Evolutionary conservation across 2,113 vertebrate species (phyloP).

Genomic region (Scartelaos histophorus): DNA sequence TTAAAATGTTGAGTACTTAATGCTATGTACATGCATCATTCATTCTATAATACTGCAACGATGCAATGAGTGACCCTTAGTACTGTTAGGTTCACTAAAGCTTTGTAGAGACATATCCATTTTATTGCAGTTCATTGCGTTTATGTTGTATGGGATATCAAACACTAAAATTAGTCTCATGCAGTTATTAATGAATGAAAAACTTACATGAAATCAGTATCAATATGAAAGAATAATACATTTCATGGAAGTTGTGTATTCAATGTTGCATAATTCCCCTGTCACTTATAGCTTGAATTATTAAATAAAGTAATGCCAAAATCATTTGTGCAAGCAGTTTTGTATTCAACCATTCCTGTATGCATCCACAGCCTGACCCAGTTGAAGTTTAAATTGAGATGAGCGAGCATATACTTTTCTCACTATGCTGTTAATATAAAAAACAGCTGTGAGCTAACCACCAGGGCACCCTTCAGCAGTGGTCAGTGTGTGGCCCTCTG

Average conservation of each 20-base stretch:
- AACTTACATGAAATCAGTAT: neutral
- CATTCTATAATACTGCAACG: neutral
- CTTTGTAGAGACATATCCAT: neutral
- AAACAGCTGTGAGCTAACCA: slow-evolving; percentile 28
- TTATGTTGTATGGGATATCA: neutral
- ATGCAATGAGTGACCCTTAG: neutral
- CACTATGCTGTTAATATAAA: slow-evolving; percentile 18
- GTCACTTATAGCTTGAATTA: neutral
- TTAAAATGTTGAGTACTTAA: neutral
- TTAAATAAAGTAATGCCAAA: neutral
- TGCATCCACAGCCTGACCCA: neutral
- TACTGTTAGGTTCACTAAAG: neutral
- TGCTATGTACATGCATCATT: slow-evolving; percentile 1
- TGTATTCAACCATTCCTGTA: neutral
- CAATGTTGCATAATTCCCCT: too few relatives aligned
- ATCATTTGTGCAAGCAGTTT: neutral
- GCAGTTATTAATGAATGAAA: too few relatives aligned
- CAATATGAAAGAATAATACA: too few relatives aligned
- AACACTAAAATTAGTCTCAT: neutral
- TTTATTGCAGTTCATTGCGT: neutral
- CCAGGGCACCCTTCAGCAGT: slow-evolving; percentile 26
- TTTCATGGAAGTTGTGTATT: neutral
- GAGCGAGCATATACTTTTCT: slow-evolving; percentile 18
- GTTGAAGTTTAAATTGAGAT: neutral
- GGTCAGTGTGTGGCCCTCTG: slow-evolving; percentile 48